Evolutionary conservation across 1,140 invertebrate species (phyloP).

Genomic region (Phortica variegata): DNA sequence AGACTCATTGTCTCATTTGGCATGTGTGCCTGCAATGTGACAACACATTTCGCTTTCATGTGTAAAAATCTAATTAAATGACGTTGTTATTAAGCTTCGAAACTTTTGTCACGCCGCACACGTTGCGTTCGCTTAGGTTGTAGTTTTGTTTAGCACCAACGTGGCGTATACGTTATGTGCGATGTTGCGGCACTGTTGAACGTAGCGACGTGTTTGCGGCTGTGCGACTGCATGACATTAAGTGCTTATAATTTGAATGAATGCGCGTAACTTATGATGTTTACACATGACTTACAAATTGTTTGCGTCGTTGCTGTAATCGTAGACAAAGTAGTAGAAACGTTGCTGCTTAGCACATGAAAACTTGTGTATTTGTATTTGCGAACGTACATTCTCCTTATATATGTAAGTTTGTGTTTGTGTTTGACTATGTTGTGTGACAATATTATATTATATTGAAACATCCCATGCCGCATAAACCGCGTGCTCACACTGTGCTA

Average conservation of each 20-base stretch:
- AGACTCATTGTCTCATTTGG: conserved; percentile 1
- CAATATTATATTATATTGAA: no score
- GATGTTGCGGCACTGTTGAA: background rate
- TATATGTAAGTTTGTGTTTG: no score
- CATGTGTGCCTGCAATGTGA: conserved; percentile 1
- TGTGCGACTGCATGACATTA: conserved; percentile 28
- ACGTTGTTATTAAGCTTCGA: no score
- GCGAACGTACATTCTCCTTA: no score
- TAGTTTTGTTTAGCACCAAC: conserved; percentile 31
- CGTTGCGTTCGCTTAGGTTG: no score
- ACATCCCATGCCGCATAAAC: no score
- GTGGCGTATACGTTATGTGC: conserved; percentile 16
- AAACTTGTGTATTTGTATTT: no score
- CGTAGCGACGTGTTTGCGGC: background rate
- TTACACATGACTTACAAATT: conserved; percentile 55
- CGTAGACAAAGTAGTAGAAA: no score
- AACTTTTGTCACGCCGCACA: no score
- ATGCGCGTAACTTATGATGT: conserved; percentile 52
- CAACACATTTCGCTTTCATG: conserved; percentile 27
- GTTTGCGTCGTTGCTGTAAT: conserved; percentile 48
- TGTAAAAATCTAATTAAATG: conserved; percentile 54
- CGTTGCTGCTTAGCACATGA: no score
- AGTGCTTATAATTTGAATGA: conserved; percentile 53
- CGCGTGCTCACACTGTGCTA: no score
- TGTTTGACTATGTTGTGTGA: no score